Evolutionary conservation across 2,888 invertebrate species (phyloP).

Genomic region (Eutolmus rufibarbis): DNA sequence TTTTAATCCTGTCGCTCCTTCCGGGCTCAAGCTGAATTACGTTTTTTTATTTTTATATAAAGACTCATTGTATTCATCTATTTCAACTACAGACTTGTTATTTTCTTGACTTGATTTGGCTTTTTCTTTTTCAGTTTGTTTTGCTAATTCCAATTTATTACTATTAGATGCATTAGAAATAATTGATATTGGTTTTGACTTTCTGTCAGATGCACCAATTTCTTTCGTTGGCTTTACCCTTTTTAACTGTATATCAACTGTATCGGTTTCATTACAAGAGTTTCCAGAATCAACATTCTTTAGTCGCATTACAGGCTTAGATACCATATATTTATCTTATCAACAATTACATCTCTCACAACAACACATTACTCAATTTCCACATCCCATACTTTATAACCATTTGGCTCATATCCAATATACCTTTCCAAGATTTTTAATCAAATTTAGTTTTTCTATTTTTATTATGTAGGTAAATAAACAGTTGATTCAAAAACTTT

Average conservation of each 20-base stretch:
- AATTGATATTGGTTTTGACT: not conserved
- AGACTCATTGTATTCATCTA: not conserved
- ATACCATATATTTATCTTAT: slow-evolving; percentile 52
- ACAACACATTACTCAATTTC: slow-evolving; percentile 52
- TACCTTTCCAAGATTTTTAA: slow-evolving; percentile 55
- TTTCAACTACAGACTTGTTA: not conserved
- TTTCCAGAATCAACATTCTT: too few relatives aligned
- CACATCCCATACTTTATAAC: slow-evolving; percentile 55
- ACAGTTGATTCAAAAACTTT: slow-evolving; percentile 55
- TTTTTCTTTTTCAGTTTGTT: too few relatives aligned
- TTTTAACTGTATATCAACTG: not conserved
- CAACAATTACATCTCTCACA: slow-evolving; percentile 56
- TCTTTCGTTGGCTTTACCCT: slow-evolving; percentile 20
- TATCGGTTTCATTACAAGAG: not conserved
- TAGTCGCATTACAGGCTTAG: slow-evolving; percentile 47
- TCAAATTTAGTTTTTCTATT: slow-evolving; percentile 54
- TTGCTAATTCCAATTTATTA: not conserved
- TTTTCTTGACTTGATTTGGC: not conserved
- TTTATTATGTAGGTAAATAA: slow-evolving; percentile 55
- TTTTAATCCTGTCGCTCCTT: slow-evolving; percentile 42
- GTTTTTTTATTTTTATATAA: not conserved
- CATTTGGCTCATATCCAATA: slow-evolving; percentile 56
- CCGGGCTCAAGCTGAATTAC: not conserved
- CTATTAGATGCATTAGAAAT: not conserved
- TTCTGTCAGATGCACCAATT: slow-evolving; percentile 18